phyloP scores from a whole-genome alignment of 2,797 vertebrate genomes.

The Pempheris klunzingeri region DNA sequence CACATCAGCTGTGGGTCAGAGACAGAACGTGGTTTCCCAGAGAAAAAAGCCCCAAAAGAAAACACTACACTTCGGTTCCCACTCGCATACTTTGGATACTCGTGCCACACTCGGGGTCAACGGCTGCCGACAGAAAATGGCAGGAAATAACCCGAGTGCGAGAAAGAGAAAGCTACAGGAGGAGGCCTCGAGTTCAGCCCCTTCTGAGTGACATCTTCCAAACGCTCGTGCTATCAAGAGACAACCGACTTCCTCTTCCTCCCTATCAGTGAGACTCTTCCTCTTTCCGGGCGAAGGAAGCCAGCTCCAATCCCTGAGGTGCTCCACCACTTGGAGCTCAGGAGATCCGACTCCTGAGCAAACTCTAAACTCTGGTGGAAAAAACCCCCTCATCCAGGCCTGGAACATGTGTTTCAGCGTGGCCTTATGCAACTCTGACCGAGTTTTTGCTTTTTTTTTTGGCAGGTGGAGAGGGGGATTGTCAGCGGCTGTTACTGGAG shows the following conservation, averaged over 20 bases:
- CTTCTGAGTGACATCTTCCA: conserved; percentile 61
- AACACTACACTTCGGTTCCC: conserved; percentile 40
- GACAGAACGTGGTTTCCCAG: conserved; percentile 44
- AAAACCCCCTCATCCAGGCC: conserved; percentile 61
- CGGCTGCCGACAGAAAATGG: conserved; percentile 15
- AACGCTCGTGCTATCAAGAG: conserved; percentile 15
- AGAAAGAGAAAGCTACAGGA: conserved; percentile 13
- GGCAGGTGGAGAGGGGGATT: conserved; percentile 60
- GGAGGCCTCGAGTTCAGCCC: conserved; percentile 44
- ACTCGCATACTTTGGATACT: conserved; percentile 51
- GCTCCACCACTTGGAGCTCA: not conserved
- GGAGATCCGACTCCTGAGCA: conserved; percentile 55
- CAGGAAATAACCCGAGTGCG: conserved; percentile 47
- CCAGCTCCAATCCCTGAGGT: conserved; percentile 11
- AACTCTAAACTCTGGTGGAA: conserved; percentile 53
- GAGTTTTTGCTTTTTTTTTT: conserved; percentile 32
- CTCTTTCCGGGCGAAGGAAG: conserved; percentile 31
- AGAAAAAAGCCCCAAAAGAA: conserved; percentile 37
- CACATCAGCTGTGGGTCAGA: conserved; percentile 15
- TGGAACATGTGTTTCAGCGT: conserved; percentile 62
- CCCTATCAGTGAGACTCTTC: conserved; percentile 31
- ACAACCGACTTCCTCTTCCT: conserved; percentile 57
- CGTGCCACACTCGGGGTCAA: conserved; percentile 24
- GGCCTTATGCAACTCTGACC: conserved; percentile 44
- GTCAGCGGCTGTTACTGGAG: conserved; percentile 42